Evolutionary conservation across 2,797 vertebrate species (phyloP), one percentile per base, ranked within the genome.

Genomic region (Anableps anableps): DNA sequence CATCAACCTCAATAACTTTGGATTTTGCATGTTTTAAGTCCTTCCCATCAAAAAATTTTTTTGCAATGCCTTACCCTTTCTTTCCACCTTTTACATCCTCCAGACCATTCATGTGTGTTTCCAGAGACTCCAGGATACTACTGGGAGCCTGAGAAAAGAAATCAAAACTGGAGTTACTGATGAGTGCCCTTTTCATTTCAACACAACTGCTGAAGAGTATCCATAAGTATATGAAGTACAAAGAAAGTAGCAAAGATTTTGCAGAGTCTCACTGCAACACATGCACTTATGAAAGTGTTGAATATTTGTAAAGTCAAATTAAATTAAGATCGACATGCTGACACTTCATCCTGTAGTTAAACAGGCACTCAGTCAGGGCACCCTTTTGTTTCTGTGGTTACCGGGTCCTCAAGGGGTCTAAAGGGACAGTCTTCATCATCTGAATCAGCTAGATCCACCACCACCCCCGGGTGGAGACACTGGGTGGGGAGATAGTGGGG

Each of bases 61-160:
- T 55, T 55, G 21, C 0, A 55, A 89, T 89, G 64, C 21, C 64
- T 68, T 87, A 95, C 93, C 94, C 94, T 84, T 94, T 95, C 92
- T 95, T 94, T 84, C 93, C 93, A 10, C 97, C 96, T 94, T 99
- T 99, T 92, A 97, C 96, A 84, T 98, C 98, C 94, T 99, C 99
- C 94, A 99, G 95, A 55, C 96, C 97, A 79, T 99, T 99, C 96
- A 99, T 96, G 95, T 99, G 99, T 83, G 99, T 98, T 93, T 99
- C 99, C 92, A 99, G 96, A 82, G 98, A 99, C 94, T 99, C 99
- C 96, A 99, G 96, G 91, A 99, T 98, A 95, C 98, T 99, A 96
- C 97, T 99, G 89, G 99, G 98, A 93, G 98, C 98, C 99, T 99
- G 93, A 88, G 1, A 76, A 76, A 75, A 79, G 77, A 72, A 84